Percentiles rank a stretch among this genome's conserved stretches.
Evolutionary conservation across 2,113 vertebrate species (phyloP).

Genomic region (Microtus montanus): DNA sequence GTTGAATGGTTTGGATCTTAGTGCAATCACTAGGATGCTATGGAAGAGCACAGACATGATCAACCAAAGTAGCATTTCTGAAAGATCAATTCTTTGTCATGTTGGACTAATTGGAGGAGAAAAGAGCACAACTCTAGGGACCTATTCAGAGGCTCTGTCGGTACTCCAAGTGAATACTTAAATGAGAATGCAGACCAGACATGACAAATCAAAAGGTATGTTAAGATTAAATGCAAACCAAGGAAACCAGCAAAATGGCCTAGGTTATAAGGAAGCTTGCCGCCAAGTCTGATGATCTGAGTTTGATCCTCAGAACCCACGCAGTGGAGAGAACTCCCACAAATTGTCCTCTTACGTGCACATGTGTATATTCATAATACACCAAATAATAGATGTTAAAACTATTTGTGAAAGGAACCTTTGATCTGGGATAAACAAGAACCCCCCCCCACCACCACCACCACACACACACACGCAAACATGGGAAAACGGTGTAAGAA

Average conservation of each 20-base stretch:
- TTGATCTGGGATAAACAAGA: neutral
- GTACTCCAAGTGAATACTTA: neutral
- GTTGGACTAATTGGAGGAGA: neutral
- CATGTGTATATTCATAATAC: neutral
- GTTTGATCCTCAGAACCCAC: neutral
- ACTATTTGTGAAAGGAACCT: neutral
- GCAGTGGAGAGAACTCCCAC: neutral
- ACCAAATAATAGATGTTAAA: neutral
- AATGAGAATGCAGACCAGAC: neutral
- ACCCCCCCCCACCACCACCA: too few relatives aligned
- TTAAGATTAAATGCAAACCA: neutral
- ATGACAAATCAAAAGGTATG: neutral
- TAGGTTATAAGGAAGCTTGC: too few relatives aligned
- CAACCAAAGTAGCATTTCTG: neutral
- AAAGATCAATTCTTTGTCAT: neutral
- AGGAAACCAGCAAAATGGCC: neutral
- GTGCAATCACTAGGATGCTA: neutral
- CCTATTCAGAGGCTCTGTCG: neutral
- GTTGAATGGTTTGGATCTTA: neutral
- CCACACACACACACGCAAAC: neutral
- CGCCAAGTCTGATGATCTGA: neutral
- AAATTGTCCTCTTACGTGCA: neutral
- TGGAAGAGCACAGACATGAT: neutral
- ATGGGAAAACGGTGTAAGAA: neutral
- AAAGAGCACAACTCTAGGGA: neutral